Conservation (phyloP, 2,797 vertebrate genomes). For the Rhodeus uyekii region DNA sequence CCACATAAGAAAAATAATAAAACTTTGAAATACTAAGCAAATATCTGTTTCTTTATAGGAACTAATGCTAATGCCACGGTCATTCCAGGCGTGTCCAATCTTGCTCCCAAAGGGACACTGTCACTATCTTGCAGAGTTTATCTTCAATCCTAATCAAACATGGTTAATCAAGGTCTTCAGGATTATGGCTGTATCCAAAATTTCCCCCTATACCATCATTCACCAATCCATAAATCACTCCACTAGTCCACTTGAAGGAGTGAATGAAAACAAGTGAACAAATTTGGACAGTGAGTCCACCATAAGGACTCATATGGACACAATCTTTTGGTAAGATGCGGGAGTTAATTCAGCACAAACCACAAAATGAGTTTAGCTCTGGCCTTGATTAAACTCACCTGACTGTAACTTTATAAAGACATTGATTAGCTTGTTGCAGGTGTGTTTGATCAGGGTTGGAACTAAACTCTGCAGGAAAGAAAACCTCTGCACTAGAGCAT, state of each 20-base stretch:
- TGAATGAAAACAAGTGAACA: neutral
- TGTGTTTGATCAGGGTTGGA: no score
- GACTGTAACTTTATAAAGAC: no score
- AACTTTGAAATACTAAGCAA: neutral
- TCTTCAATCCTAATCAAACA: neutral
- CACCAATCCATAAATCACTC: neutral
- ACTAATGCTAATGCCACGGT: neutral
- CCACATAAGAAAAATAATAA: neutral
- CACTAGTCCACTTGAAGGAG: neutral
- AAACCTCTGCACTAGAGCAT: no score
- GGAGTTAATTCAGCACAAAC: no score
- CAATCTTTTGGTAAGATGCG: no score
- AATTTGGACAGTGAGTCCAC: neutral
- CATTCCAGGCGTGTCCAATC: neutral
- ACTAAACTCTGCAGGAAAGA: no score
- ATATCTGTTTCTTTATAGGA: neutral
- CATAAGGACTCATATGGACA: no score
- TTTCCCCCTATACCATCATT: neutral
- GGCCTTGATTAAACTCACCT: no score
- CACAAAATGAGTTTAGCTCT: no score
- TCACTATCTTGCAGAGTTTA: neutral
- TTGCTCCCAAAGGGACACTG: neutral
- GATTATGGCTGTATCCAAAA: neutral
- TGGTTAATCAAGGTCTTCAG: neutral
- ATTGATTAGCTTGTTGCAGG: no score